Evolutionary conservation across 2,797 vertebrate species (phyloP), one percentile per base, ranked within the genome.

Genomic region (Poecile montanus): DNA sequence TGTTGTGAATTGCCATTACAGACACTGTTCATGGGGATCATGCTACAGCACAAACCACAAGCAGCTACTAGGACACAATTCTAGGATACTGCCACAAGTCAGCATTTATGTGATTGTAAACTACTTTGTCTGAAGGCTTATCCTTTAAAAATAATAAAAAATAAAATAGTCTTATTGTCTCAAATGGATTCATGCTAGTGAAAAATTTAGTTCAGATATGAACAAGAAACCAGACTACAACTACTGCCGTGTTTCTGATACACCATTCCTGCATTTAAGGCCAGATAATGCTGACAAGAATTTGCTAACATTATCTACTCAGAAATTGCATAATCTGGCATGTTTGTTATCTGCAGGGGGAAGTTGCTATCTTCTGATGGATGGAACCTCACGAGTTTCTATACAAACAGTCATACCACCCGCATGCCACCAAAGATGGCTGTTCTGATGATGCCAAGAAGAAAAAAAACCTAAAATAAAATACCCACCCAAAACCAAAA

Each of bases 321-420:
- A 82, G 61, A 94, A 89, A 87, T 82, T 88, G 53, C 70, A 85
- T 92, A 93, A 88, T 70, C 57, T 62, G 44, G 7, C 60, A 57
- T 54, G 15, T 86, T 73, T 88, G 30, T 78, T 95, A 87, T 95
- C 91, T 91, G 30, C 57, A 97, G 97, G 96, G 92, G 97, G 97
- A 97, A 98, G 98, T 86, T 97, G 97, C 74, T 98, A 98, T 93
- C 83, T 98, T 91, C 76, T 97, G 75, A 92, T 97, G 79, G 98
- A 98, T 89, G 96, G 98, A 97, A 97, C 97, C 89, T 98, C 97
- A 38, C 96, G 97, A 67, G 95, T 92, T 77, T 97, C 65, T 95
- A 97, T 62, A 89, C 93, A 89, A 97, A 95, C n/a, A 98, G 97
- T 67, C 97, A 97, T 34, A 94, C 48, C 3, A 98, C 97, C 58